Base-by-base conservation (phyloP, 2,888 invertebrate species). In the Tridacna gigas region DNA sequence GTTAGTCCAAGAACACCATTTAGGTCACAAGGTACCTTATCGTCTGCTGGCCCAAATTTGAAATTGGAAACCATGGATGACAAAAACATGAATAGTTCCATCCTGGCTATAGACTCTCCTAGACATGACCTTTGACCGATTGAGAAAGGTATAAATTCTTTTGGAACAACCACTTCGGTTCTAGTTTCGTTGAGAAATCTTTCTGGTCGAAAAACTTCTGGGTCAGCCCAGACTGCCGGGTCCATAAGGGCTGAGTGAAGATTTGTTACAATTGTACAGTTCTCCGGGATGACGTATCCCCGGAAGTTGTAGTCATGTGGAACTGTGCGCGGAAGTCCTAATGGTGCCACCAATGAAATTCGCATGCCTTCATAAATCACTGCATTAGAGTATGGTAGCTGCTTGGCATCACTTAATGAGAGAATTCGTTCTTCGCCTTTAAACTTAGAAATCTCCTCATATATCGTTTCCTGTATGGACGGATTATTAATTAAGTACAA, bases 221-320 rank as follows among this genome's bases (percentile, higher is more conserved):
- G 91, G 45, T 92, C 82, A 9, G 65, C 71, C 89, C 91, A 93
- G 4, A 85, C 45, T 0, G 69, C 28, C 20, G 81, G 78, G 81
- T 93, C 92, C 12, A 69, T 81, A 22, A 89, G 79, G 11, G 90
- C 88, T 15, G 91, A 88, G 71, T 89, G 84, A 25, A 92, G 74
- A 77, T 91, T 92, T 5, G 89, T 82, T 4, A 91, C 61, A 20
- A 90, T 84, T 7, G 86, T 77, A 9, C 89, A 83, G 25, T 88
- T 90, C 47, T 89, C 88, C 25, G 94, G 94, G 61, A 94, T 92
- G 9, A 80, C 82, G 71, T 90, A 93, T 26, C 92, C 93, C 9
- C 86, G 78, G 47, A 93, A 83, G 0, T 60, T 78, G 26, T 91
- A 86, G 63, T 93, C 92, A 56, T 83, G n/a, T 9, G 84, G 77